Evolutionary conservation across 1,140 invertebrate species (phyloP), one percentile per base, ranked within the genome.

Genomic region (Hirudo medicinalis): DNA sequence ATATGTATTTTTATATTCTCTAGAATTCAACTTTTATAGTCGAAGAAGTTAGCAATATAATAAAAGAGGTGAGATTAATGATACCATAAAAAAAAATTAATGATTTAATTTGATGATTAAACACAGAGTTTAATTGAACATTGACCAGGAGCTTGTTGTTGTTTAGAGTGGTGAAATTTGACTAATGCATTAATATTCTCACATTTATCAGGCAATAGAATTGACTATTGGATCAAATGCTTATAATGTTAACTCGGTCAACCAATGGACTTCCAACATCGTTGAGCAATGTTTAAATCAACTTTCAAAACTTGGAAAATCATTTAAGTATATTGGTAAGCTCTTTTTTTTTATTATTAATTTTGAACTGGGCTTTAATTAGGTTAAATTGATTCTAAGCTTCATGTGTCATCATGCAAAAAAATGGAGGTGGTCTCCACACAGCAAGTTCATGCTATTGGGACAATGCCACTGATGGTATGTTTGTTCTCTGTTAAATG

Each of bases 31-130:
- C 57, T 13, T 97, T 97, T 84, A 89, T 95, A 75, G 92, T 95
- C 5, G 93, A 96, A 84, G 93, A 96, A 87, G 93, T 97, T n/a
- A 96, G 92, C 81, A 94, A 91, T 83, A 95, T 96, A 76, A 96
- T 97, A 69, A 97, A 97, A 84, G 92, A 96, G 85, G 91, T 83
- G 72, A 76, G 76, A 72, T 36, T 36, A 36, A 36, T 36, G 32
- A 36, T 3, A 36, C 32, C 2, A 6, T 36, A 3, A 2, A 36
- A 36, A 36, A 36, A 3, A 36, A 36, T 66, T 71, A 32, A 17
- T 57, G 20, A 22, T 74, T 27, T 67, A 60, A 71, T 43, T 40
- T 15, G 11, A 11, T 63, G 17, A 25, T 63, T 63, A 57, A 57
- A 57, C 20, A 57, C 9, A 3, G 32, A 25, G 5, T 57, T 57